Evolutionary conservation across 2,888 invertebrate species (phyloP), one percentile per base, ranked within the genome.

Genomic region (Cryptus viduatorius): DNA sequence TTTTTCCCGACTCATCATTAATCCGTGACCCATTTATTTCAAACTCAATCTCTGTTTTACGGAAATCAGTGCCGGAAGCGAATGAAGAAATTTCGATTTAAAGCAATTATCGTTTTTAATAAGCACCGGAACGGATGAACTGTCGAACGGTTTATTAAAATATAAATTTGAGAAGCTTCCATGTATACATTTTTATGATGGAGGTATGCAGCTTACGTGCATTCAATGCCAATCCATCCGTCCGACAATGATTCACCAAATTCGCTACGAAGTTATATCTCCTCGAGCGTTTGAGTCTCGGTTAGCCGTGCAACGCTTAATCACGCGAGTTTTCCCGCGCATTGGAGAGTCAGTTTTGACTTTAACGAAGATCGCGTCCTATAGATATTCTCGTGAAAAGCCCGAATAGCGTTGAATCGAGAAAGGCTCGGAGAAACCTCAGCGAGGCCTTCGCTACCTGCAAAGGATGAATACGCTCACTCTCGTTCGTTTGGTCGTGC

Each of bases 341-440:
- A 59, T 19, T n/a, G 10, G 24, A 59, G 24, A 29, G 67, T 50
- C 59, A 44, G 48, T 67, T 80, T 80, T 46, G 69, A 42, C 42
- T 46, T 48, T 64, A 68, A 77, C 61, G 77, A 67, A 72, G 76
- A 76, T 77, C 76, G 19, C 72, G 48, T 71, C 44, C 31, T 68
- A 16, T 42, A 46, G 59, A 73, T 72, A 73, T 80, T 67, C 14
- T 64, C 59, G 37, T 68, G 67, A 73, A 80, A 77, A 65, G 72
- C 42, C 24, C 24, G 75, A 68, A 44, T 65, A 19, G 16, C 24
- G 76, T 42, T 24, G 65, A 76, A 65, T 65, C 37, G 31, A 48
- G 48, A 48, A 53, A 65, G 65, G 64, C 50, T 50, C 14, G 53
- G 37, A 65, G 31, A 46, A 29, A 4, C 1, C 42, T 1, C 12